These are phyloP conservation scores for Caerostris darwini DNA, from an alignment of 1,140 invertebrate species.

Conservation along the genomic window DNA sequence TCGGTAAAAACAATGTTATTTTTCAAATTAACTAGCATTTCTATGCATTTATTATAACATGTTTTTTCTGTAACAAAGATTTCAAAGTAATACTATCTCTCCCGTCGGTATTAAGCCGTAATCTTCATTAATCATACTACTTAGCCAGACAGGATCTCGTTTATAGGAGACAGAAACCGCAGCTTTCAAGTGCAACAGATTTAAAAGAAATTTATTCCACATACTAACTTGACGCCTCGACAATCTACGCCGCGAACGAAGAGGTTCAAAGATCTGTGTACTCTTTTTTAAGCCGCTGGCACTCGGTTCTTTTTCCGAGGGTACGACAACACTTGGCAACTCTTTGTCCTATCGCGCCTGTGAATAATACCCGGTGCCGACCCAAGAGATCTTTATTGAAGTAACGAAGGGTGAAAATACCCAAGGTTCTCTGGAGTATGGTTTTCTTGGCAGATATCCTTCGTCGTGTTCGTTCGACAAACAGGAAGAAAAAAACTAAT, in stretches of 20 bases:
- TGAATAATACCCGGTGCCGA: constrained; percentile 6
- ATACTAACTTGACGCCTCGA: not conserved
- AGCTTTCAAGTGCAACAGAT: no score
- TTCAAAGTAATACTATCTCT: no score
- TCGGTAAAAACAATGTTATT: no score
- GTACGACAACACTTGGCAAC: not conserved
- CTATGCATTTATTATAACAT: no score
- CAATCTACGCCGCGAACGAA: not conserved
- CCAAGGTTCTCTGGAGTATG: constrained; percentile 28
- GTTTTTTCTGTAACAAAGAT: no score
- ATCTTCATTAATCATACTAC: no score
- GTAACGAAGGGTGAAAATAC: constrained; percentile 60
- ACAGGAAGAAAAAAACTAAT: not conserved
- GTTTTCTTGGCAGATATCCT: constrained; percentile 23
- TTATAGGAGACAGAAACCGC: no score
- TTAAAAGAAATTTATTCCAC: no score
- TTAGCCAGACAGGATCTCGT: no score
- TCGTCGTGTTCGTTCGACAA: not conserved
- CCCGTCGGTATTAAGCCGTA: no score
- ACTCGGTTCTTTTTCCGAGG: not conserved
- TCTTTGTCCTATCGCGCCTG: not conserved
- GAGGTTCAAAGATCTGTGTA: not conserved
- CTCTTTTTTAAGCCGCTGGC: not conserved
- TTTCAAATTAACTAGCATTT: no score
- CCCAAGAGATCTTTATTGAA: not conserved